A percentile compares a stretch with the other conserved stretches of the same genome.
Evolutionary conservation across 2,113 vertebrate genomes (phyloP).

Genomic region (Corythoichthys haematopterus): DNA sequence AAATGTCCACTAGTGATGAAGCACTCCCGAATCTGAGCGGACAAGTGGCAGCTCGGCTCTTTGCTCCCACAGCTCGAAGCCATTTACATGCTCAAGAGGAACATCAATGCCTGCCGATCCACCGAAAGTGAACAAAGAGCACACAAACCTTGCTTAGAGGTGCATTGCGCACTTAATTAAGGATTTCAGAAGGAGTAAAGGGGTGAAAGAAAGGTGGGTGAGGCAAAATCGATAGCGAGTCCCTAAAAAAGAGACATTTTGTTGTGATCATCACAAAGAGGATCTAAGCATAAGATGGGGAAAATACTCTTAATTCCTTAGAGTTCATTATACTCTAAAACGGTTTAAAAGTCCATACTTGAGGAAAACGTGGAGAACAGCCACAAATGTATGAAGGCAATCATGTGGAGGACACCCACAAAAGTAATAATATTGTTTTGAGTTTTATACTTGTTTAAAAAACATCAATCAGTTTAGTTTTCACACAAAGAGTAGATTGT

Average conservation of each 20-base stretch:
- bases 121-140: constrained; percentile 61
- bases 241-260: neutral
- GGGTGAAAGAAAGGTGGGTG: constrained; percentile 34
- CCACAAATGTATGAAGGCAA: neutral
- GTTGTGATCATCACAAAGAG: neutral
- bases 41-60: constrained; percentile 64
- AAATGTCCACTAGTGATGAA: constrained; percentile 68
- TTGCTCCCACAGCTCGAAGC: constrained; percentile 68
- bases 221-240: constrained; percentile 13
- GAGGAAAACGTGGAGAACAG: constrained; percentile 3
- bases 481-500: constrained; percentile 56
- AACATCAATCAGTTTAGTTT: constrained; percentile 60
- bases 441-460: constrained; percentile 48
- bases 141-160: constrained; percentile 67
- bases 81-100: constrained; percentile 71
- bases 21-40: constrained; percentile 60
- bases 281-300: neutral
- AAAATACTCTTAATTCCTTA: neutral
- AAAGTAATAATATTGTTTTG: neutral
- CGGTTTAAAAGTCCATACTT: constrained; percentile 16
- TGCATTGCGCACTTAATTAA: constrained; percentile 65
- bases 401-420: neutral
- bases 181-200: constrained; percentile 60
- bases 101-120: constrained; percentile 65
- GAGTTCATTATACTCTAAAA: constrained; percentile 18